These are phyloP conservation scores for Macroteleia sp. DNA, from an alignment of 2,888 invertebrate genomes.

Conservation along the genomic window DNA sequence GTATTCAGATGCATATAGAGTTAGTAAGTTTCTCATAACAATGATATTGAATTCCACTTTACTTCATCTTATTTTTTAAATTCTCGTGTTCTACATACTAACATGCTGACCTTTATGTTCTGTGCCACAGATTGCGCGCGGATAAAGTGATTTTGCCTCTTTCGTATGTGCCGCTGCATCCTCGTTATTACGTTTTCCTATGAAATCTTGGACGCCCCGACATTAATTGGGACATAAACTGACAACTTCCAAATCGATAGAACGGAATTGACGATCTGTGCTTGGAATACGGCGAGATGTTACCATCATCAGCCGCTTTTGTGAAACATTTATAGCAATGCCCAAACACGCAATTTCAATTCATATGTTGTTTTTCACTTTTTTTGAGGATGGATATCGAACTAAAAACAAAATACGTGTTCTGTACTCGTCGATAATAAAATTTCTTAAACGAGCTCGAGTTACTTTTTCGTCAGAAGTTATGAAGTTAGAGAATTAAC, in stretches of 20 bases:
- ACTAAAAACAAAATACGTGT: too few relatives aligned
- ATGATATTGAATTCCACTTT: slow-evolving; percentile 53
- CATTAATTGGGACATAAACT: slow-evolving; percentile 61
- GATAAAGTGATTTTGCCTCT: slow-evolving; percentile 54
- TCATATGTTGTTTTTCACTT: slow-evolving; percentile 3
- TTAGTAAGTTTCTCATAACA: slow-evolving; percentile 45
- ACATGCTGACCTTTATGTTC: slow-evolving; percentile 44
- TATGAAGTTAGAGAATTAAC: too few relatives aligned
- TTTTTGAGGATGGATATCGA: neutral
- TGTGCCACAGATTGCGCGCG: slow-evolving; percentile 42
- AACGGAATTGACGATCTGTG: slow-evolving; percentile 34
- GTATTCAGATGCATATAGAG: slow-evolving; percentile 35
- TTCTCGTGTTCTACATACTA: slow-evolving; percentile 54
- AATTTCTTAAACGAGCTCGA: too few relatives aligned
- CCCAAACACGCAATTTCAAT: neutral
- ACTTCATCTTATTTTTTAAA: slow-evolving; percentile 55
- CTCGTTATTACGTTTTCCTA: slow-evolving; percentile 57
- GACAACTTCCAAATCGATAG: slow-evolving; percentile 56
- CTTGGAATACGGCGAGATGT: slow-evolving; percentile 31
- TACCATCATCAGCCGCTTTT: slow-evolving; percentile 22
- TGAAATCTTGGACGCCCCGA: slow-evolving; percentile 59
- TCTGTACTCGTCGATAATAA: too few relatives aligned
- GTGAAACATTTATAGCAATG: slow-evolving; percentile 38
- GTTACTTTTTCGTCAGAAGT: too few relatives aligned
- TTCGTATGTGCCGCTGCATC: slow-evolving; percentile 48